Evolutionary conservation across 1,140 invertebrate genomes (phyloP), one percentile per base, ranked within the genome.

Genomic region (Drosophila leontia): DNA sequence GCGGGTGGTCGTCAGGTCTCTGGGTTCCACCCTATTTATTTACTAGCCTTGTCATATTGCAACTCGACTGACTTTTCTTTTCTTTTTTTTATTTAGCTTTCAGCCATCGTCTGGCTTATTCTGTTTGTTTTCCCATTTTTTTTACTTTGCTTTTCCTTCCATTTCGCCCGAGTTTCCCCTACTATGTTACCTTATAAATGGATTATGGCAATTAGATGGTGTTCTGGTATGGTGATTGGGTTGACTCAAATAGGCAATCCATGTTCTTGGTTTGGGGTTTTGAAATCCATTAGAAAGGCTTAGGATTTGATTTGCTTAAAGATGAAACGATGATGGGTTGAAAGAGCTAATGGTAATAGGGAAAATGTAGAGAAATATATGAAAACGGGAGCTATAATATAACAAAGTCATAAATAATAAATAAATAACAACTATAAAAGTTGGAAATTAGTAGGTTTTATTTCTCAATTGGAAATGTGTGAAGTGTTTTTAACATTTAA

Each of bases 181-280:
- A 51, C 71, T 59, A 39, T 70, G 63, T 64, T 80, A 77, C 76
- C 76, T 80, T 78, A 68, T 90, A 90, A 90, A 90, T 90, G 86
- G 85, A 90, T 91, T 90, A 90, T 68, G 78, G 85, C 85, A 90
- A 90, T 90, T 90, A 90, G 63, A 90, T 75, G 63, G 53, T 48
- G 32, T 51, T 50, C 32, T 12, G 8, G 35, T 56, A 32, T 61
- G 71, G 50, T 19, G 42, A 59, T 47, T 51, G 60, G 67, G 23
- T 42, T 60, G 56, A 45, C 37, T 44, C 11, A 42, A 60, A 64
- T 68, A 60, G 34, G 37, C 51, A 71, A 45, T 78, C 75, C 56
- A 50, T 75, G 60, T 42, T 64, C 51, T 26, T 67, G 1, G 35
- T 26, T 35, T 12, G 7, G 47, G 57, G 23, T 34, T 42, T 56